Evolutionary conservation across 2,888 invertebrate species (phyloP).

Genomic region (Microctonus brassicae): DNA sequence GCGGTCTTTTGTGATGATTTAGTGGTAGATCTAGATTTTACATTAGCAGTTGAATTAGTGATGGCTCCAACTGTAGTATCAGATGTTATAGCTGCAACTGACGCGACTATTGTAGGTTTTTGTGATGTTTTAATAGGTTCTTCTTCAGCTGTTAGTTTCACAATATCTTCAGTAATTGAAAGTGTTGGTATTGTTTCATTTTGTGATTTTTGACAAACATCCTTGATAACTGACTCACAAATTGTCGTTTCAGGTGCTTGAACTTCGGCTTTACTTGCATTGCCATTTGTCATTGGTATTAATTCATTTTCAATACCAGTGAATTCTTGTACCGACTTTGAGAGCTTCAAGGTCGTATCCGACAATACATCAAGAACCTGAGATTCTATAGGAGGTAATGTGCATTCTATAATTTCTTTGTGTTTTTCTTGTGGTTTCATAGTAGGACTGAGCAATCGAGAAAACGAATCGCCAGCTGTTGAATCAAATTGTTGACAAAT

Average conservation of each 20-base stretch:
- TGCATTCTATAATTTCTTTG: neutral
- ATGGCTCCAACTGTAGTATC: slow-evolving; percentile 56
- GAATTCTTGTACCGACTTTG: slow-evolving; percentile 61
- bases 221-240: neutral
- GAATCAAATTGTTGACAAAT: slow-evolving; percentile 12
- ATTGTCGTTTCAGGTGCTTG: neutral
- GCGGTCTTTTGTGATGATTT: slow-evolving; percentile 51
- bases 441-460: neutral
- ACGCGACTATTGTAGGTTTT: neutral
- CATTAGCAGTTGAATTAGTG: slow-evolving; percentile 57
- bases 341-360: slow-evolving; percentile 48
- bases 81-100: slow-evolving; percentile 44
- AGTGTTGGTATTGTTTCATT: slow-evolving; percentile 42
- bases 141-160: slow-evolving; percentile 45
- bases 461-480: slow-evolving; percentile 1
- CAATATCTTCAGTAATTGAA: slow-evolving; percentile 50
- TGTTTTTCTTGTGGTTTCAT: neutral
- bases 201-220: slow-evolving; percentile 17
- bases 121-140: neutral
- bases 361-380: slow-evolving; percentile 3
- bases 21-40: slow-evolving; percentile 57
- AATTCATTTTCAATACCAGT: slow-evolving; percentile 58
- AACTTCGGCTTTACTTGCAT: slow-evolving; percentile 26
- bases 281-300: slow-evolving; percentile 42
- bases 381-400: neutral